Conservation (phyloP, 2,888 invertebrate genomes). For the Operophtera brumata region DNA sequence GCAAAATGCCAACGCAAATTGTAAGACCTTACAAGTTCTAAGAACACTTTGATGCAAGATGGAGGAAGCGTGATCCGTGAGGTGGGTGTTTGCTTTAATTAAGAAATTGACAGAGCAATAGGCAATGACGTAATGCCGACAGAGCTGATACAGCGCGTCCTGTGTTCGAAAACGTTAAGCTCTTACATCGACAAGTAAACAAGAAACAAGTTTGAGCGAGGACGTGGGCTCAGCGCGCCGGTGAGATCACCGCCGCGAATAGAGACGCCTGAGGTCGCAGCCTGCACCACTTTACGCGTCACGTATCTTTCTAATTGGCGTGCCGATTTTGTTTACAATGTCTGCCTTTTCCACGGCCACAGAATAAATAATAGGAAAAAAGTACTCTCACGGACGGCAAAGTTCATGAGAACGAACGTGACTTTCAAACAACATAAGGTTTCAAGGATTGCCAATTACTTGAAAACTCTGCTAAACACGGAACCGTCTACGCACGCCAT, state of each 20-base stretch:
- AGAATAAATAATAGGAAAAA: no score
- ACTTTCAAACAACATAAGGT: slow-evolving; percentile 35
- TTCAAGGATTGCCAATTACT: slow-evolving; percentile 25
- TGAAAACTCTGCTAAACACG: slow-evolving; percentile 11
- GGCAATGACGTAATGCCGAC: slow-evolving; percentile 62
- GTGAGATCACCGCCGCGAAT: slow-evolving; percentile 77
- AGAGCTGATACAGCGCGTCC: slow-evolving; percentile 58
- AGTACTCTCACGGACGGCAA: slow-evolving; percentile 51
- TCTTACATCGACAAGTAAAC: slow-evolving; percentile 72
- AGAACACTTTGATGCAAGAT: slow-evolving; percentile 14
- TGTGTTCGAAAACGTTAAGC: slow-evolving; percentile 65
- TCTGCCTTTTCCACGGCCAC: slow-evolving; percentile 48
- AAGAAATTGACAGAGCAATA: slow-evolving; percentile 38
- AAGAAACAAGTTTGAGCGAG: slow-evolving; percentile 76
- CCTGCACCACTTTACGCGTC: slow-evolving; percentile 69
- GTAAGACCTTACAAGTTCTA: slow-evolving; percentile 4
- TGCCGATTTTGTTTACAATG: slow-evolving; percentile 64
- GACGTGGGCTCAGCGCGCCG: slow-evolving; percentile 66
- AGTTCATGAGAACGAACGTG: slow-evolving; percentile 41
- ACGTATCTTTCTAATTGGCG: slow-evolving; percentile 72
- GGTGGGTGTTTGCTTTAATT: slow-evolving; percentile 19
- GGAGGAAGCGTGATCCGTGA: neutral
- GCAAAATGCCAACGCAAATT: slow-evolving; percentile 11
- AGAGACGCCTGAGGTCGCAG: slow-evolving; percentile 68
- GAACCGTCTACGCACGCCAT: neutral